Conservation (phyloP, 2,888 invertebrate genomes). For the Zootermopsis nevadensis region DNA sequence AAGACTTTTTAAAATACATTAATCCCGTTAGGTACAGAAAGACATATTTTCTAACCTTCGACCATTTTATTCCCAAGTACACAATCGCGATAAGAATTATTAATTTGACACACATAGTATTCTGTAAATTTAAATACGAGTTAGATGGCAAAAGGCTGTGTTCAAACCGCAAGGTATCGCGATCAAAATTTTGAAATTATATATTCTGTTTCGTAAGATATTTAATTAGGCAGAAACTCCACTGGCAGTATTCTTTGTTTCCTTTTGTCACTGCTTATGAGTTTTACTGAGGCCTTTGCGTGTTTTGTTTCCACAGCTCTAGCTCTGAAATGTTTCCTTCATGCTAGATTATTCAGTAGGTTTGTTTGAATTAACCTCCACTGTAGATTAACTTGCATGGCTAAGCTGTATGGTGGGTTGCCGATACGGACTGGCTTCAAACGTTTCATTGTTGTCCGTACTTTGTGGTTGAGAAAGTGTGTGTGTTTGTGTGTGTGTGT, state of each 20-base stretch:
- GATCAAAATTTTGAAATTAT: neutral
- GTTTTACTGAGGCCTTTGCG: neutral
- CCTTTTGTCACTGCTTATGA: neutral
- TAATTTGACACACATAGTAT: neutral
- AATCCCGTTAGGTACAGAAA: too few species aligned
- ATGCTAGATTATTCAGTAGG: constrained; percentile 18
- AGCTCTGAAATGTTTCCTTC: neutral
- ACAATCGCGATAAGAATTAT: neutral
- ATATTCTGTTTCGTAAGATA: constrained; percentile 25
- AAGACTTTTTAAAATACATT: too few species aligned
- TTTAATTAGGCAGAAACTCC: neutral
- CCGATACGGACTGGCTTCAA: constrained; percentile 13
- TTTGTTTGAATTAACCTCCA: constrained; percentile 30
- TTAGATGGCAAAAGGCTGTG: neutral
- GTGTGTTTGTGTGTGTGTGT: too few species aligned
- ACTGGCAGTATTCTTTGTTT: neutral
- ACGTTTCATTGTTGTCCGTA: neutral
- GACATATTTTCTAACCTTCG: neutral
- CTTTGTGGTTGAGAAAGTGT: neutral
- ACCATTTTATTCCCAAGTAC: neutral
- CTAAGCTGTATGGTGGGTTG: constrained; percentile 17
- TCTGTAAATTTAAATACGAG: neutral
- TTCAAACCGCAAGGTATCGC: neutral
- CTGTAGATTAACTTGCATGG: constrained; percentile 33
- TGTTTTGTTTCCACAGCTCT: neutral